Conservation (phyloP, 1,140 invertebrate species). For the Penaeus japonicus region DNA sequence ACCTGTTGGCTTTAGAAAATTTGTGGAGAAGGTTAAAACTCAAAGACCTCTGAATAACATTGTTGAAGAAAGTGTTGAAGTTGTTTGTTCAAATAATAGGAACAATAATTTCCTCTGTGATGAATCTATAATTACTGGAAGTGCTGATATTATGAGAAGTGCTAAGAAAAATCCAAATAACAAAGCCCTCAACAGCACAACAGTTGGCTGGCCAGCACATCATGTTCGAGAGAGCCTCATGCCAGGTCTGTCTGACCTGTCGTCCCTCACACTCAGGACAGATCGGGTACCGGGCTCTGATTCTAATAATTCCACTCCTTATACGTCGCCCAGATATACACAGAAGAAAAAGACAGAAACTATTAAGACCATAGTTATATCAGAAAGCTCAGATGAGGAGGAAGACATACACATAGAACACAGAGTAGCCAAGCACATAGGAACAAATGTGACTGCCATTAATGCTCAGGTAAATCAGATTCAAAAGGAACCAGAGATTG, state of each 20-base stretch:
- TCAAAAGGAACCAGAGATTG: background rate
- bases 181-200: slow-evolving; percentile 38
- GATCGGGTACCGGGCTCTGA: background rate
- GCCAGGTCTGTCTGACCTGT: slow-evolving; percentile 33
- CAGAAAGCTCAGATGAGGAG: slow-evolving; percentile 25
- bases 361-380: background rate
- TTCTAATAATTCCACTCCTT: background rate
- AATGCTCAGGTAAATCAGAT: background rate
- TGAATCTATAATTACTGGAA: slow-evolving; percentile 46
- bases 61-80: slow-evolving; percentile 16
- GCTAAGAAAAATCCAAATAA: background rate
- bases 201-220: slow-evolving; percentile 17
- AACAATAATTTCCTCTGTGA: background rate
- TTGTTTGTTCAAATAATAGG: background rate
- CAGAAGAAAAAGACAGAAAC: background rate
- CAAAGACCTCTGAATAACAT: slow-evolving; percentile 22
- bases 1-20: slow-evolving; percentile 45
- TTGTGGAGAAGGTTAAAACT: slow-evolving; percentile 36
- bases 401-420: too few relatives aligned
- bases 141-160: slow-evolving; percentile 1
- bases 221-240: background rate
- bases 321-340: background rate
- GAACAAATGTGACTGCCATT: background rate
- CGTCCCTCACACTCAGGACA: slow-evolving; percentile 24
- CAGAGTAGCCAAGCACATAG: background rate